A percentile compares a stretch with the other conserved stretches of the same genome.
phyloP scores from a whole-genome alignment of 2,113 vertebrate genomes.

The Leptodactylus fuscus region DNA sequence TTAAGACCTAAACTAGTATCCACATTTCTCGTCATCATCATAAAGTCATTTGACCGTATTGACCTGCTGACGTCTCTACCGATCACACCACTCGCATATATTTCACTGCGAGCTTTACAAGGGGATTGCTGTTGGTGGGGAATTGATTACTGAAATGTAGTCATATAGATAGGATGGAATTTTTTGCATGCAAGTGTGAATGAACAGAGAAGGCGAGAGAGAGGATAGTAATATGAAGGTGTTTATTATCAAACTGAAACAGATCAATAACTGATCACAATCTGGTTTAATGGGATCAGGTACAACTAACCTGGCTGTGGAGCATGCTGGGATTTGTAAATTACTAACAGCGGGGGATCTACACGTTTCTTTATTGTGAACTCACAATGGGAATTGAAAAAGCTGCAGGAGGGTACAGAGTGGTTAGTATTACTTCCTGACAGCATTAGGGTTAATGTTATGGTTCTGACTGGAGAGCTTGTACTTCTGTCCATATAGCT shows the following conservation, averaged over 20 bases:
- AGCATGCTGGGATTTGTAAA: background rate
- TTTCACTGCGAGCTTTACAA: background rate
- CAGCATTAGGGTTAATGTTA: background rate
- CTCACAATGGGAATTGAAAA: slow-evolving; percentile 1
- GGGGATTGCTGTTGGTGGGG: background rate
- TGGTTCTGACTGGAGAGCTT: background rate
- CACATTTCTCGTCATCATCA: background rate
- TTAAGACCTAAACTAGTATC: too few relatives aligned
- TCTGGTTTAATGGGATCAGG: slow-evolving; percentile 9
- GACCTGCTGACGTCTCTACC: background rate
- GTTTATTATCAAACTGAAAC: background rate
- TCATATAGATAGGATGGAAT: background rate
- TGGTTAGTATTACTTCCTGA: background rate
- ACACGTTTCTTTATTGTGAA: too few relatives aligned
- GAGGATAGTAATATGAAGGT: background rate
- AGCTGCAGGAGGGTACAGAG: background rate
- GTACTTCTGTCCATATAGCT: too few relatives aligned
- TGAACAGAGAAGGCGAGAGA: background rate
- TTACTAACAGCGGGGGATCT: background rate
- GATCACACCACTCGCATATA: background rate
- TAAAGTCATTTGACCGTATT: background rate
- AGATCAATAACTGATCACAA: slow-evolving; percentile 24
- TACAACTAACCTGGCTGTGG: background rate
- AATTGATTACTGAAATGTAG: background rate
- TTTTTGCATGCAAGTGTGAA: background rate